Conservation (phyloP, 2,113 vertebrate genomes). For the Nipponia nippon region DNA sequence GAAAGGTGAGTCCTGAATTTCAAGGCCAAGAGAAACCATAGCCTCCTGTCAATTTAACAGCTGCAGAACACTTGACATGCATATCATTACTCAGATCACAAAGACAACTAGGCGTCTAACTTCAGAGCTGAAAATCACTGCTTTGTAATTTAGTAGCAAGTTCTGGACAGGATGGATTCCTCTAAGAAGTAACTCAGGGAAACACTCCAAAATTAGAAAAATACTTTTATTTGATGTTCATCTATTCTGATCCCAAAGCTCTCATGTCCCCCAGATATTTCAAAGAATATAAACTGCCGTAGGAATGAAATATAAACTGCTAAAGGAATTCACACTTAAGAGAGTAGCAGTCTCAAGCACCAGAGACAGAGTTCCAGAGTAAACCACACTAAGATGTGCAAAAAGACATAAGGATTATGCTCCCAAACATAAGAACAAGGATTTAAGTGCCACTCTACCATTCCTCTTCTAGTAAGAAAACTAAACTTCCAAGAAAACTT, state of each 20-base stretch:
- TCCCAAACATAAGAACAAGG: not conserved
- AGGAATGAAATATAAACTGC: not conserved
- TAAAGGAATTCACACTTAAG: not conserved
- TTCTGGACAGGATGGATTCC: not conserved
- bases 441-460: not conserved
- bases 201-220: not conserved
- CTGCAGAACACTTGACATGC: not conserved
- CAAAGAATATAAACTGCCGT: not conserved
- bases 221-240: not conserved
- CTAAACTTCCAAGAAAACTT: not conserved
- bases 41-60: not conserved
- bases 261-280: rapidly evolving
- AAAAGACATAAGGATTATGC: not conserved
- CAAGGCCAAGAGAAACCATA: not conserved
- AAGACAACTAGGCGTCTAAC: not conserved
- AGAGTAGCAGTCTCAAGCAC: not conserved
- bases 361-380: not conserved
- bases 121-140: not conserved
- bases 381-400: not conserved
- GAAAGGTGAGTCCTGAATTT: not conserved
- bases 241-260: not conserved
- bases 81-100: not conserved
- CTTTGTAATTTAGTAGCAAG: not conserved
- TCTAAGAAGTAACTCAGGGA: not conserved
- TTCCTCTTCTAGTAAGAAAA: not conserved